A percentile compares a stretch with the other conserved stretches of the same genome.
These are phyloP conservation scores for Alectura lathami DNA, from an alignment of 2,113 vertebrate genomes.

Conservation along the genomic window DNA sequence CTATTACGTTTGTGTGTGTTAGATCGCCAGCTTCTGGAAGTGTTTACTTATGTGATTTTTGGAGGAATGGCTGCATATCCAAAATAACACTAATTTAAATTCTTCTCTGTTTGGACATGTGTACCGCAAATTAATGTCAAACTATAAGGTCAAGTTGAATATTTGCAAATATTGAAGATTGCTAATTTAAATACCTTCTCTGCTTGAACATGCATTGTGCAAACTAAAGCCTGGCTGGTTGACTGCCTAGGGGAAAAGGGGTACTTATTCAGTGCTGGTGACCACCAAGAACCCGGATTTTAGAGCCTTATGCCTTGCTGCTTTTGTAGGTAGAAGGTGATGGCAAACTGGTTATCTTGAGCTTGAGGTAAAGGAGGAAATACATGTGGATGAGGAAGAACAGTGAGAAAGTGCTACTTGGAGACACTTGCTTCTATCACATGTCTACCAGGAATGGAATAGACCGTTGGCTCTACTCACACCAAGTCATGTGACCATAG, in stretches of 20 bases:
- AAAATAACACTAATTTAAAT: neutral
- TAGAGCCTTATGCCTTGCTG: neutral
- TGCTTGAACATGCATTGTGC: neutral
- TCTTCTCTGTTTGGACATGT: slow-evolving; percentile 2
- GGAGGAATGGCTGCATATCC: neutral
- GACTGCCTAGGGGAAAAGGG: neutral
- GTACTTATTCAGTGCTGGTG: neutral
- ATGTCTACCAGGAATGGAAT: neutral
- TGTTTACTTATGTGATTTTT: neutral
- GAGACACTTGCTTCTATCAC: neutral
- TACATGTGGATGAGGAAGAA: neutral
- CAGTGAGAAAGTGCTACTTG: neutral
- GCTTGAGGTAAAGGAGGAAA: neutral
- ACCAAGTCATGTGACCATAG: rapidly evolving
- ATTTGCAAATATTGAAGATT: slow-evolving; percentile 24
- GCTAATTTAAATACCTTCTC: slow-evolving; percentile 3
- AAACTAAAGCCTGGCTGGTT: neutral
- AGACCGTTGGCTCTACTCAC: neutral
- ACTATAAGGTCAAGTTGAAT: neutral
- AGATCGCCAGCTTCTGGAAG: neutral
- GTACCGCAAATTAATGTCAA: neutral
- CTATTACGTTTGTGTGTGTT: neutral
- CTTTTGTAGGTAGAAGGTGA: neutral
- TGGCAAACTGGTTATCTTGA: neutral
- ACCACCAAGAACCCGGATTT: neutral